phyloP scores from a whole-genome alignment of 2,113 vertebrate species.

The Takifugu flavidus region DNA sequence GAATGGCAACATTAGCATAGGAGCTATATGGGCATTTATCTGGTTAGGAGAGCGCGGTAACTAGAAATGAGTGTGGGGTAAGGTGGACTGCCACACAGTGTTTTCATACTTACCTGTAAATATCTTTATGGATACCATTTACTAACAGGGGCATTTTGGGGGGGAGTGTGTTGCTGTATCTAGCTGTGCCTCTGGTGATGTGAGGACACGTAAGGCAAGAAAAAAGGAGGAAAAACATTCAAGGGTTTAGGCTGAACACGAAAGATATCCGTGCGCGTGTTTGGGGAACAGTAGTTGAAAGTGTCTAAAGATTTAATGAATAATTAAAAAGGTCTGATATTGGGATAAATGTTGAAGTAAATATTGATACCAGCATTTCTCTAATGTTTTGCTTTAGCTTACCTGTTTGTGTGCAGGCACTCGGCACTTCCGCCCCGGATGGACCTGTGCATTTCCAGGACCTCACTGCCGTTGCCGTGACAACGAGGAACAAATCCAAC shows the following conservation, averaged over 20 bases:
- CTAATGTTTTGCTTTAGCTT: constrained; percentile 64
- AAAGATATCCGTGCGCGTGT: constrained; percentile 28
- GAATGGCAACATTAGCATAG: neutral
- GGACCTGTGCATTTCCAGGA: constrained; percentile 97
- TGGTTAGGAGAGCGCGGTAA: constrained; percentile 1
- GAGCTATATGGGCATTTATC: constrained; percentile 4
- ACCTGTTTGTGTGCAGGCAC: constrained; percentile 99
- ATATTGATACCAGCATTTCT: neutral
- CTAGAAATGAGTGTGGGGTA: constrained; percentile 34
- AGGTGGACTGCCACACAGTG: constrained; percentile 26
- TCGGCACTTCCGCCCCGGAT: constrained; percentile 98
- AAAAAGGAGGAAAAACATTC: constrained; percentile 38
- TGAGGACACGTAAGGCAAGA: constrained; percentile 51
- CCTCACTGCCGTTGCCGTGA: constrained; percentile 95
- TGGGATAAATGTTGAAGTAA: constrained; percentile 6
- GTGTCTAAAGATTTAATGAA: constrained; percentile 6
- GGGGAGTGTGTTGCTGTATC: constrained; percentile 86
- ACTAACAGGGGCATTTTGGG: constrained; percentile 93
- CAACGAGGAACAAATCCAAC: constrained; percentile 75
- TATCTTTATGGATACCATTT: constrained; percentile 86
- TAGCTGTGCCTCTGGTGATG: constrained; percentile 81
- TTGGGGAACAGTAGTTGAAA: constrained; percentile 51
- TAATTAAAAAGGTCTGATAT: constrained; percentile 11
- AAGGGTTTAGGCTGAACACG: constrained; percentile 40
- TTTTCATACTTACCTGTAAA: constrained; percentile 85